Base-by-base conservation (phyloP, 2,888 invertebrate species). In the Xanthorhoe designata region DNA sequence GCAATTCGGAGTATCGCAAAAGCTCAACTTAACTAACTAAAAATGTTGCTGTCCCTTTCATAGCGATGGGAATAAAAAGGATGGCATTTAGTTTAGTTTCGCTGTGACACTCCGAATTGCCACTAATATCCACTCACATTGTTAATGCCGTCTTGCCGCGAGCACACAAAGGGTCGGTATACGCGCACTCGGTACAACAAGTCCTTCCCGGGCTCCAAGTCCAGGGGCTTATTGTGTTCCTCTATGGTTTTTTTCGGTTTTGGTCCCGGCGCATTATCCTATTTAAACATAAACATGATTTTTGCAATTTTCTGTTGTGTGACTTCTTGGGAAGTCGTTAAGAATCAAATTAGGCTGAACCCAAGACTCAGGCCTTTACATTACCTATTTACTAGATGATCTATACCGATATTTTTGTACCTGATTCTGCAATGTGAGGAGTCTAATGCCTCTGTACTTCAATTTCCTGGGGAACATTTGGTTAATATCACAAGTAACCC, bases 121-220 rank as follows among this genome's bases (percentile, higher is more conserved):
- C n/a, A n/a, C n/a, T n/a, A n/a, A n/a, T n/a, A n/a, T n/a, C n/a
- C n/a, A 50, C 57, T 53, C 4, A 63, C 57, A 18, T 45, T 17
- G 47, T 24, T 50, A 0, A 51, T 18, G 13, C 42, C 35, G 4
- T 29, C 17, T n/a, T 18, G 50, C 9, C 69, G 76, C 0, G 53
- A 35, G 69, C 82, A 83, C 0, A 71, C 53, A 62, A 82, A 90
- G 0, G 90, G 87, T 13, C 91, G 78, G 73, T 91, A 92, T 3
- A 91, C 72, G 6, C 91, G 81, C 13, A 91, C 76, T 2, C 80
- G 78, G 71, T 81, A 90, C 57, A 92, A 7, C 1, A 89, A 42
- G 32, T 92, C 92, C 58, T 80, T 82, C 17, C 92, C 92, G 0
- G 92, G 91, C 59, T 84, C 79, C 67, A 91, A 55, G 9, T 78